Evolutionary conservation across 2,888 invertebrate species (phyloP).

Genomic region (Ametastegia equiseti): DNA sequence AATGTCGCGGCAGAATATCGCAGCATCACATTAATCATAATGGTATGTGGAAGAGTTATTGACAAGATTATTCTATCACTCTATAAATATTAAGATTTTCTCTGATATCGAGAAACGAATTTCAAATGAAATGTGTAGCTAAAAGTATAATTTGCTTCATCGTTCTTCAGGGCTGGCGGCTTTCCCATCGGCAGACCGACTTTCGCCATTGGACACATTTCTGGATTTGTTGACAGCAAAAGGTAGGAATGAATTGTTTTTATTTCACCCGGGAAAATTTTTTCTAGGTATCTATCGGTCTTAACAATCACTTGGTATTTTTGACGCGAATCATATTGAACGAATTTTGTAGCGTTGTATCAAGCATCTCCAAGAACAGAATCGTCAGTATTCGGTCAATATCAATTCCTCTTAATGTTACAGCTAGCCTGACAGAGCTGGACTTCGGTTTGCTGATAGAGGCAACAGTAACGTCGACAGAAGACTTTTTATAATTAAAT

Average conservation of each 20-base stretch:
- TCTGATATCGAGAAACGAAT: neutral
- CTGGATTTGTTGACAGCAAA: slow-evolving; percentile 91
- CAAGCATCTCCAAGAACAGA: neutral
- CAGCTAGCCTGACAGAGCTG: slow-evolving; percentile 88
- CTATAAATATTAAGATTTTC: neutral
- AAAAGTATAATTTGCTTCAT: slow-evolving; percentile 21
- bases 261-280: neutral
- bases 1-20: slow-evolving; percentile 68
- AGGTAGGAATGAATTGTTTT: slow-evolving; percentile 68
- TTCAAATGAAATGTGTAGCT: neutral
- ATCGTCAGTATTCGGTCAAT: no score
- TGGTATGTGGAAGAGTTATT: slow-evolving; percentile 58
- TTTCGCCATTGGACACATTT: slow-evolving; percentile 90
- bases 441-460: slow-evolving; percentile 92
- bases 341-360: no score
- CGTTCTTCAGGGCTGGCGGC: slow-evolving; percentile 83
- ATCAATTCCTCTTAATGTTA: slow-evolving; percentile 56
- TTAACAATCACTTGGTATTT: neutral
- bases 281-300: neutral
- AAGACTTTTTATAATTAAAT: slow-evolving; percentile 75
- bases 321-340: neutral
- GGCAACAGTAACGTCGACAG: slow-evolving; percentile 84
- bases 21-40: slow-evolving; percentile 72
- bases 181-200: slow-evolving; percentile 84
- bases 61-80: neutral